Base-by-base conservation (phyloP, 2,888 invertebrate genomes). In the Drosophila quinaria region DNA sequence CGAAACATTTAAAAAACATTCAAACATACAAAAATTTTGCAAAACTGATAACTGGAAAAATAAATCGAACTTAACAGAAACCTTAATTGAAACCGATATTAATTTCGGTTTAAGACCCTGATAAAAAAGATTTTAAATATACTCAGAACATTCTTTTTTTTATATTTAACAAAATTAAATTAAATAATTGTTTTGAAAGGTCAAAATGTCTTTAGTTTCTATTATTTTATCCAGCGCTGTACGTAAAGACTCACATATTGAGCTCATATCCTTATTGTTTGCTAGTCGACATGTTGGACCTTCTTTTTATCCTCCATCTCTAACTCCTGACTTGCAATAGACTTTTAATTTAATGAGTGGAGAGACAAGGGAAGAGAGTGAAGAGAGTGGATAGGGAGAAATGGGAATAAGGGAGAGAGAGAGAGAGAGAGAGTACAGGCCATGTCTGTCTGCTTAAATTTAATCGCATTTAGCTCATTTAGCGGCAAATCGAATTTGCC, bases 381-480 rank as follows among this genome's bases (percentile, higher is more conserved):
- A 44, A 25, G 50, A 33, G 17, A 10, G 46, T 13, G 55, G 35
- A n/a, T 3, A 19, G 41, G 2, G 22, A 9, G 19, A 17, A 3
- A n/a, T 42, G 47, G 1, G 29, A n/a, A 11, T n/a, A 13, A 3
- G 15, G 4, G 29, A 3, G 17, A 11, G 1, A 33, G 35, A 19
- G 35, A 17, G 22, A 8, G 39, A 33, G 41, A 19, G n/a, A 8
- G 41, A 15, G 17, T 11, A 54, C 35, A 17, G 54, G 41, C 9
- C 9, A 37, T 35, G 55, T 44, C 71, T 65, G 70, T 69, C 68
- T 70, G 70, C 67, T 49, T 66, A 70, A 72, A 79, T 85, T 86
- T 88, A 86, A 86, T 86, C 86, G 86, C 70, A 86, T 86, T 88
- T 83, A 68, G 80, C 88, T 87, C 81, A 87, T 86, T 86, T 86